These are phyloP conservation scores for Drosophila borealis DNA, from an alignment of 2,888 invertebrate species.

Conservation along the genomic window DNA sequence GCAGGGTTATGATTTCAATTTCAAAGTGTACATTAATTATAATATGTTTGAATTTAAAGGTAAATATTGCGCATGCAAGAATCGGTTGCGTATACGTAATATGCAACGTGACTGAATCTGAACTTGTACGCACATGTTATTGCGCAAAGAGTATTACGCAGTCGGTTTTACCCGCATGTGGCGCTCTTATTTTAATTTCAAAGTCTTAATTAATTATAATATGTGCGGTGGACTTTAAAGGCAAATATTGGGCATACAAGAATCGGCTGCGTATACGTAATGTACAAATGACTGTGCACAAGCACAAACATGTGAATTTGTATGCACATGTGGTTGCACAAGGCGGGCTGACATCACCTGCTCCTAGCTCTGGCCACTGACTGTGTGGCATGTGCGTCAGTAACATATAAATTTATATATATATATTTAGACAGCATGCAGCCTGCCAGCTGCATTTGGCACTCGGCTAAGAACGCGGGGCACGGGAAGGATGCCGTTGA, in stretches of 20 bases:
- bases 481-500: conserved; percentile 8
- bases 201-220: conserved; percentile 7
- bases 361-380: background rate
- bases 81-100: conserved; percentile 4
- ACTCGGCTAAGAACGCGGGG: conserved; percentile 3
- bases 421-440: background rate
- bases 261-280: conserved; percentile 1
- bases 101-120: background rate
- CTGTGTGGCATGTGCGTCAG: conserved; percentile 1
- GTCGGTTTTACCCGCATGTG: too few species aligned
- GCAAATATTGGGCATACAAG: background rate
- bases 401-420: too few species aligned
- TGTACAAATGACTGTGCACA: background rate
- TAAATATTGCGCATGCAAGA: background rate
- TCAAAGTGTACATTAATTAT: conserved; percentile 1
- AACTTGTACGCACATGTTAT: background rate
- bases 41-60: conserved; percentile 4
- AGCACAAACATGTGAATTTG: background rate
- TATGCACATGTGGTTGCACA: conserved; percentile 4
- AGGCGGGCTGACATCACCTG: background rate
- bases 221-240: conserved; percentile 5
- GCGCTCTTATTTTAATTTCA: background rate
- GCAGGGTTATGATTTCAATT: background rate
- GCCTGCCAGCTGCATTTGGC: conserved; percentile 12
- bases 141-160: background rate